Conservation (phyloP, 2,113 vertebrate genomes). For the Bucco capensis region DNA sequence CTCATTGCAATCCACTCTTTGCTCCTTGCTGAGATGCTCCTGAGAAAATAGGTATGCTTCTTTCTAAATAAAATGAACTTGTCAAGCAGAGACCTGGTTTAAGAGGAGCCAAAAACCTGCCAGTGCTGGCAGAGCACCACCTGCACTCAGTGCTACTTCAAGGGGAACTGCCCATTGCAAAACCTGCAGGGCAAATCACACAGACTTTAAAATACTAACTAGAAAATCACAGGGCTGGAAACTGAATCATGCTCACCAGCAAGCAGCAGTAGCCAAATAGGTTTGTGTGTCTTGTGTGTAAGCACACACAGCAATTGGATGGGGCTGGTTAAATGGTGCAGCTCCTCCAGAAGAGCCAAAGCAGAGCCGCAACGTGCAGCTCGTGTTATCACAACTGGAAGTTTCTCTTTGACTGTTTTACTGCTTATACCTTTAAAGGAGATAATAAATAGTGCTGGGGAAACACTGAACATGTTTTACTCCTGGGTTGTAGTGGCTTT, state of each 20-base stretch:
- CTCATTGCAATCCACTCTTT: neutral
- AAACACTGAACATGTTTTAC: neutral
- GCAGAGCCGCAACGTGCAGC: neutral
- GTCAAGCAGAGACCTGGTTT: neutral
- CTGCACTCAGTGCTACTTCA: fast-evolving
- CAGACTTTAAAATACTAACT: neutral
- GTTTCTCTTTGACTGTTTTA: neutral
- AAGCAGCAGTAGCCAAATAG: neutral
- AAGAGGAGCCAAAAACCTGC: neutral
- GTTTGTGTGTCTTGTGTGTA: too few relatives aligned
- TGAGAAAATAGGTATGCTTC: neutral
- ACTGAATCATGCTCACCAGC: neutral
- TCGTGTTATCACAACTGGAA: neutral
- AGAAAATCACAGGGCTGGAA: neutral
- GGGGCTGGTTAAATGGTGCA: neutral
- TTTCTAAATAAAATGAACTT: neutral
- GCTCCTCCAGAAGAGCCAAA: neutral
- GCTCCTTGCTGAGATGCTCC: neutral
- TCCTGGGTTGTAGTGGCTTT: neutral
- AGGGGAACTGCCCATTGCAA: neutral
- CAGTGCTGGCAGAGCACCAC: neutral
- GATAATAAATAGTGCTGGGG: neutral
- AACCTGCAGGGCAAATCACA: neutral
- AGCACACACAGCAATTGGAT: neutral
- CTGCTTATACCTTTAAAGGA: neutral